Evolutionary conservation across 2,888 invertebrate species (phyloP).

Genomic region (Megamerina dolium): DNA sequence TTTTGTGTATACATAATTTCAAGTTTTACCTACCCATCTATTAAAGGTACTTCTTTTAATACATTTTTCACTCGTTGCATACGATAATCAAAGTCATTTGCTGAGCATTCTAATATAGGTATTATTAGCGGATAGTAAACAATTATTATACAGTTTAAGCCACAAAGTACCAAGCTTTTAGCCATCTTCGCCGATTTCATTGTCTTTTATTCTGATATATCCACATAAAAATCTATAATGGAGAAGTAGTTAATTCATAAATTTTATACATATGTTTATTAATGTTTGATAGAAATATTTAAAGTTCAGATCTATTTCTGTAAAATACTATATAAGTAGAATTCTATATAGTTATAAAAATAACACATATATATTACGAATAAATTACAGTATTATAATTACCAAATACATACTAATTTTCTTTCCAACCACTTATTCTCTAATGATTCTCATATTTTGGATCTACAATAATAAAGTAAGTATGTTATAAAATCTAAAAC

Average conservation of each 20-base stretch:
- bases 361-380: neutral
- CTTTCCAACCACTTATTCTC: no score
- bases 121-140: constrained; percentile 45
- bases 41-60: constrained; percentile 57
- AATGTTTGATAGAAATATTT: no score
- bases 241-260: no score
- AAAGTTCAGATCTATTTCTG: no score
- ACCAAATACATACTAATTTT: no score
- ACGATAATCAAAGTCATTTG: constrained; percentile 54
- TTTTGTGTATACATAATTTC: no score
- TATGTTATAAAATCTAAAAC: no score
- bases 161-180: constrained; percentile 49
- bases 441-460: no score
- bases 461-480: no score
- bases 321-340: neutral
- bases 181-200: constrained; percentile 50
- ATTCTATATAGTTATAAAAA: neutral
- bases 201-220: constrained; percentile 38
- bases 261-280: no score
- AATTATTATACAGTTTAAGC: constrained; percentile 49
- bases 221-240: no score
- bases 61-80: constrained; percentile 55
- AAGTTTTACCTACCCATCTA: constrained; percentile 52
- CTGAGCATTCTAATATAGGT: constrained; percentile 44
- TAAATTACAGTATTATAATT: neutral